phyloP scores from a whole-genome alignment of 1,140 invertebrate genomes.

The Lasaia peninsularis region DNA sequence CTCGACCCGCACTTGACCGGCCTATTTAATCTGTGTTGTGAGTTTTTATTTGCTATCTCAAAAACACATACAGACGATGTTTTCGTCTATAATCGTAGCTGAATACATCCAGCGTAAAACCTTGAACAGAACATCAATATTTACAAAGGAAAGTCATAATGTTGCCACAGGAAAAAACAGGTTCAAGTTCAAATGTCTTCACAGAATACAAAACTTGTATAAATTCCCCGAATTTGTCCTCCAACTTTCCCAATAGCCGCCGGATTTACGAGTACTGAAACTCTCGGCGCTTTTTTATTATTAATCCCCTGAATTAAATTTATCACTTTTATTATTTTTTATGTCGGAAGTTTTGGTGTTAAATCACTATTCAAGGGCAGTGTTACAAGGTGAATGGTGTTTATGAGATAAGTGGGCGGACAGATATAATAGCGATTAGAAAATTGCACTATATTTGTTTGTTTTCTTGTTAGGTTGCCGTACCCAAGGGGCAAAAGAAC shows the following conservation, averaged over 20 bases:
- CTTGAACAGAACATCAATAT: neutral
- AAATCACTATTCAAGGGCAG: neutral
- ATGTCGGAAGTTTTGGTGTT: neutral
- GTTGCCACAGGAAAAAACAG: constrained; percentile 7
- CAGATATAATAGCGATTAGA: neutral
- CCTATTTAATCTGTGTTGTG: too few relatives aligned
- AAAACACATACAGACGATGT: too few relatives aligned
- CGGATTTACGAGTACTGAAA: constrained; percentile 18
- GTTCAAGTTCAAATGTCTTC: constrained; percentile 1
- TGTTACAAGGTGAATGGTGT: neutral
- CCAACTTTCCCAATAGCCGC: constrained; percentile 22
- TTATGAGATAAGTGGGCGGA: neutral
- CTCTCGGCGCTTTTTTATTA: neutral
- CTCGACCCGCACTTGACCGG: too few relatives aligned
- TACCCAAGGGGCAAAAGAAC: too few relatives aligned
- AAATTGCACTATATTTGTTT: too few relatives aligned
- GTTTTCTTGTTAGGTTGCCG: too few relatives aligned
- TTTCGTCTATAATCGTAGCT: neutral
- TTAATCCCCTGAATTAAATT: neutral
- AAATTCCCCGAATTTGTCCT: constrained; percentile 11
- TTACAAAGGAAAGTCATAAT: neutral
- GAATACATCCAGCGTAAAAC: neutral
- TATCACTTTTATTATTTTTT: constrained; percentile 1
- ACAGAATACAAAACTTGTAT: constrained; percentile 1
- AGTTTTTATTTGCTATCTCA: too few relatives aligned